Conservation (phyloP, 2,113 vertebrate species). For the Stigmatopora nigra region DNA sequence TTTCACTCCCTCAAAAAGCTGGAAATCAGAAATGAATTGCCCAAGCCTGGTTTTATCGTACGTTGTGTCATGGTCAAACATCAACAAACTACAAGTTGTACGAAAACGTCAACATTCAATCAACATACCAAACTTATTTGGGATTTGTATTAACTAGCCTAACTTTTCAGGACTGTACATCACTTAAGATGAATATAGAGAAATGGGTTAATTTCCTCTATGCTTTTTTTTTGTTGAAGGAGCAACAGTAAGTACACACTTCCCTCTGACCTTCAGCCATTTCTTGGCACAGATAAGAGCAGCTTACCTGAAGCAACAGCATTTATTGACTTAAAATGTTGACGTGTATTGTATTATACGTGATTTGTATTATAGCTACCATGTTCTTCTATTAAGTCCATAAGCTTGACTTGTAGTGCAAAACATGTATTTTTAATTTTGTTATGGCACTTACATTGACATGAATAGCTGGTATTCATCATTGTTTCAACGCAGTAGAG, state of each 20-base stretch:
- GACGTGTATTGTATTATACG: too few species aligned
- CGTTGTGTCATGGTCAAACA: not conserved
- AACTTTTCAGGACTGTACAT: not conserved
- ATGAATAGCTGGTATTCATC: conserved; percentile 50
- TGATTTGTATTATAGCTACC: not conserved
- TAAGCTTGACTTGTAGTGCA: too few species aligned
- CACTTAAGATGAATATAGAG: not conserved
- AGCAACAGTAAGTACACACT: not conserved
- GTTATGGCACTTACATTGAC: conserved; percentile 55
- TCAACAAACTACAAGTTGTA: not conserved
- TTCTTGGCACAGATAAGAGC: not conserved
- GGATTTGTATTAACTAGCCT: too few species aligned
- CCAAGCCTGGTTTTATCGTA: conserved; percentile 18
- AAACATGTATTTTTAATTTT: too few species aligned
- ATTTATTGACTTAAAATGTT: not conserved
- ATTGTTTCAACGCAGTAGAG: conserved; percentile 47
- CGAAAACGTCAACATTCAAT: not conserved
- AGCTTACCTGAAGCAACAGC: not conserved
- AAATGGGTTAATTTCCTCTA: too few species aligned
- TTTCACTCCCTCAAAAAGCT: conserved; percentile 13
- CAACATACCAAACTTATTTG: not conserved
- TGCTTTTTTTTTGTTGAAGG: not conserved
- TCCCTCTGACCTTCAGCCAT: not conserved
- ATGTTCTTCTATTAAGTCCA: too few species aligned
- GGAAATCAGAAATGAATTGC: conserved; percentile 16